phyloP scores from a whole-genome alignment of 2,797 vertebrate genomes.

The Varecia variegata region DNA sequence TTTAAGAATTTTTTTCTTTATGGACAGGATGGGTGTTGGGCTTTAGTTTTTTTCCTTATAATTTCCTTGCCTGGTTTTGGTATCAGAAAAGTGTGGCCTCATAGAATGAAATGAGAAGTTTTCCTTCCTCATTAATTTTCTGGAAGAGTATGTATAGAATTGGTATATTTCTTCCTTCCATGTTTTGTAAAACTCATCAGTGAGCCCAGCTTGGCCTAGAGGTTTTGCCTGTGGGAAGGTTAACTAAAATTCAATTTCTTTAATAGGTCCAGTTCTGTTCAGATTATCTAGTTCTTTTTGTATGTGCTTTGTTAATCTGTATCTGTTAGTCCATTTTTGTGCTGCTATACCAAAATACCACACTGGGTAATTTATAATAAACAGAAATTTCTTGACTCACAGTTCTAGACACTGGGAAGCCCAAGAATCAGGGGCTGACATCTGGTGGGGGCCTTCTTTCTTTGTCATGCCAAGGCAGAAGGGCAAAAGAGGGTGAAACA shows the following conservation, averaged over 20 bases:
- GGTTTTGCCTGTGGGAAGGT: background rate
- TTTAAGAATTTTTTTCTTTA: background rate
- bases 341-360: background rate
- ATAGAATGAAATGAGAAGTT: background rate
- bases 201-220: background rate
- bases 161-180: background rate
- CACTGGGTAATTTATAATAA: background rate
- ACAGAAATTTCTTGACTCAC: background rate
- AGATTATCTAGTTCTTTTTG: background rate
- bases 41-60: background rate
- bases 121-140: background rate
- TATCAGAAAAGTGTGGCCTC: background rate
- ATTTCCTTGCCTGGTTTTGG: background rate
- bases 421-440: too few relatives aligned
- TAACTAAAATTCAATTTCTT: background rate
- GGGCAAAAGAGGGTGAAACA: background rate
- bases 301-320: background rate
- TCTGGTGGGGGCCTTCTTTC: background rate
- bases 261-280: background rate
- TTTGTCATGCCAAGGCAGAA: background rate
- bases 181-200: background rate
- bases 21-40: background rate
- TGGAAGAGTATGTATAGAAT: background rate
- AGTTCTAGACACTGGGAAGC: background rate
- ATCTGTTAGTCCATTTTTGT: background rate